phyloP scores from a whole-genome alignment of 1,140 invertebrate genomes.

The Wasmannia auropunctata region DNA sequence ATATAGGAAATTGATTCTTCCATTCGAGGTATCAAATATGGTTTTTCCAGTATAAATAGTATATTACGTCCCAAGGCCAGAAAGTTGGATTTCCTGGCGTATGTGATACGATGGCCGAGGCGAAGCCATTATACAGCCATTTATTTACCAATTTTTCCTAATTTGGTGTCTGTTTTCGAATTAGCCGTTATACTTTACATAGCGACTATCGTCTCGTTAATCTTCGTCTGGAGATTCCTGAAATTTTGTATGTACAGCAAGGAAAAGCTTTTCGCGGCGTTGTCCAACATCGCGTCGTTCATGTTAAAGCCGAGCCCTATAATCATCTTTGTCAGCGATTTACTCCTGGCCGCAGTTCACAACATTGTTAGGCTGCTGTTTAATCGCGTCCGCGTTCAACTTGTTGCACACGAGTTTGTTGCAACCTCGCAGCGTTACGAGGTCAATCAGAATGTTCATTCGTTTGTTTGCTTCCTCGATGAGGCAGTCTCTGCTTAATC shows the following conservation, averaged over 20 bases:
- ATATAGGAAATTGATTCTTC: too few species aligned
- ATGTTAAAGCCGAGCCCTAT: slow-evolving; percentile 89
- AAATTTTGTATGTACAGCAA: slow-evolving; percentile 96
- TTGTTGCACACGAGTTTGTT: slow-evolving; percentile 89
- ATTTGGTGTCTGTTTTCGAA: slow-evolving; percentile 97
- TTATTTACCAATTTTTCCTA: slow-evolving; percentile 96
- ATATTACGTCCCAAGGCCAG: too few species aligned
- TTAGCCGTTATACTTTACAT: slow-evolving; percentile 97
- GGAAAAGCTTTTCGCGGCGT: slow-evolving; percentile 93
- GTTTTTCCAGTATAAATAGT: too few species aligned
- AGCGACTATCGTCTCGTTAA: slow-evolving; percentile 96
- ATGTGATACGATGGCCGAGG: too few species aligned
- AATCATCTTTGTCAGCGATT: slow-evolving; percentile 89
- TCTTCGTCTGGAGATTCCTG: slow-evolving; percentile 95
- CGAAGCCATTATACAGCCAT: too few species aligned
- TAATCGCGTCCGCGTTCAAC: slow-evolving; percentile 88
- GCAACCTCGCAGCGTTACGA: slow-evolving; percentile 91
- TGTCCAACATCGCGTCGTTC: slow-evolving; percentile 90
- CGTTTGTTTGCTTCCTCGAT: too few species aligned
- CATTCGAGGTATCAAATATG: too few species aligned
- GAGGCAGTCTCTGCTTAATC: too few species aligned
- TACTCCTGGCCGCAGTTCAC: slow-evolving; percentile 86
- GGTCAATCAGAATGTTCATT: slow-evolving; percentile 93
- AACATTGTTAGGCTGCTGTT: slow-evolving; percentile 88
- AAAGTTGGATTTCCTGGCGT: too few species aligned